Evolutionary conservation across 2,888 invertebrate species (phyloP).

Genomic region (Andricus curvator): DNA sequence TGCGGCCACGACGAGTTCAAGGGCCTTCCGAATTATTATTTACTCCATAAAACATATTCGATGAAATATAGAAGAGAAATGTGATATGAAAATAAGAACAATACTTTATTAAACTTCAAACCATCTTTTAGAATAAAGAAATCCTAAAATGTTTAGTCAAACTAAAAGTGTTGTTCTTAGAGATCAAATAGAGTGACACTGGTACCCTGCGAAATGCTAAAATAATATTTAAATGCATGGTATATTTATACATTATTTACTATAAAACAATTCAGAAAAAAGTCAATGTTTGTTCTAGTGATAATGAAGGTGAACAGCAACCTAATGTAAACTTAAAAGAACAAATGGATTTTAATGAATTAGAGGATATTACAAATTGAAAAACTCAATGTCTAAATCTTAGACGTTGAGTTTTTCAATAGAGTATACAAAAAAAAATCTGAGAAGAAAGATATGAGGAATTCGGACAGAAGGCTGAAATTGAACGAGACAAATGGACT

Average conservation of each 20-base stretch:
- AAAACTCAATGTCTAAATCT: no score
- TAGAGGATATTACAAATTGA: not conserved
- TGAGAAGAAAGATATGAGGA: not conserved
- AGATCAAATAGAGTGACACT: no score
- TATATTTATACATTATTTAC: no score
- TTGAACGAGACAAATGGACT: not conserved
- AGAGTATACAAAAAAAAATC: no score
- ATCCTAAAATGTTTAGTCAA: not conserved
- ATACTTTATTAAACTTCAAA: not conserved
- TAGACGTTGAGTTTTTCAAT: no score
- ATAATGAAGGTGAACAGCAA: not conserved
- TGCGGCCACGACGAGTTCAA: constrained; percentile 25
- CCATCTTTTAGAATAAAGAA: not conserved
- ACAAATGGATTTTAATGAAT: not conserved
- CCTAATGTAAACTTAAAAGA: not conserved
- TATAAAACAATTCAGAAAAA: not conserved
- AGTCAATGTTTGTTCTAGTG: not conserved
- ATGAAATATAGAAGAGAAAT: not conserved
- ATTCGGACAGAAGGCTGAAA: not conserved
- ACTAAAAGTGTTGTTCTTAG: not conserved
- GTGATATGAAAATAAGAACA: not conserved
- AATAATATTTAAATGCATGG: no score
- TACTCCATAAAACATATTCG: not conserved
- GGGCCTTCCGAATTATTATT: not conserved
- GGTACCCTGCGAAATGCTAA: no score